Percentiles rank a stretch among this genome's conserved stretches.
These are phyloP conservation scores for Monodelphis domestica DNA, from an alignment of 2,797 vertebrate genomes.

Conservation along the genomic window DNA sequence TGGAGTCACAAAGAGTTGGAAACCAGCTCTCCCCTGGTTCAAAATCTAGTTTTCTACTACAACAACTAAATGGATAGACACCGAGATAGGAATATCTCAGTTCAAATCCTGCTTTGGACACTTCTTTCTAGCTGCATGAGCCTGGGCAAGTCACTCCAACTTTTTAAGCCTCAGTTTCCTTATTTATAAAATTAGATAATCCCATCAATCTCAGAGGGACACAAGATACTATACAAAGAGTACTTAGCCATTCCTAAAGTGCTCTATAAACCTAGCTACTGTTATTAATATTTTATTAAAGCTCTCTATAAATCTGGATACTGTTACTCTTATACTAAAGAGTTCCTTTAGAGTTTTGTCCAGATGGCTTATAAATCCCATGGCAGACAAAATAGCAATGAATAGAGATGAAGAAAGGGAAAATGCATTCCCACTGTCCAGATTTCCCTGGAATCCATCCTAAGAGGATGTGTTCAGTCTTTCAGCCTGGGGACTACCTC, in stretches of 20 bases:
- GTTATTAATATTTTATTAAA: neutral
- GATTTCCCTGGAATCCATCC: neutral
- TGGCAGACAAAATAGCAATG: neutral
- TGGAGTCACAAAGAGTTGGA: neutral
- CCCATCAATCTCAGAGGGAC: neutral
- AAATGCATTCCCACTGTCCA: neutral
- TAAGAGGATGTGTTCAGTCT: neutral
- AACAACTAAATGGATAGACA: neutral
- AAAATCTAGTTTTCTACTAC: neutral
- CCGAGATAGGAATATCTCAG: neutral
- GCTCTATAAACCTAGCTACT: neutral
- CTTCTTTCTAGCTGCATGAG: neutral
- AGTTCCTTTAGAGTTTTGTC: neutral
- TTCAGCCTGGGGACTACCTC: neutral
- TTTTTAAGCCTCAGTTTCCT: neutral
- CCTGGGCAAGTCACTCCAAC: neutral
- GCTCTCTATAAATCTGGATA: neutral
- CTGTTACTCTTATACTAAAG: neutral
- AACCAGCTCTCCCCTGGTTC: neutral
- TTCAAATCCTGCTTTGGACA: neutral
- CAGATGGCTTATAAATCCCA: constrained; percentile 11
- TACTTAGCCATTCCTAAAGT: neutral
- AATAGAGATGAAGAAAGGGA: neutral
- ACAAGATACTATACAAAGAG: neutral
- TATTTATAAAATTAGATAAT: neutral